Evolutionary conservation across 2,888 invertebrate genomes (phyloP).

Genomic region (Pogonocherus hispidulus): DNA sequence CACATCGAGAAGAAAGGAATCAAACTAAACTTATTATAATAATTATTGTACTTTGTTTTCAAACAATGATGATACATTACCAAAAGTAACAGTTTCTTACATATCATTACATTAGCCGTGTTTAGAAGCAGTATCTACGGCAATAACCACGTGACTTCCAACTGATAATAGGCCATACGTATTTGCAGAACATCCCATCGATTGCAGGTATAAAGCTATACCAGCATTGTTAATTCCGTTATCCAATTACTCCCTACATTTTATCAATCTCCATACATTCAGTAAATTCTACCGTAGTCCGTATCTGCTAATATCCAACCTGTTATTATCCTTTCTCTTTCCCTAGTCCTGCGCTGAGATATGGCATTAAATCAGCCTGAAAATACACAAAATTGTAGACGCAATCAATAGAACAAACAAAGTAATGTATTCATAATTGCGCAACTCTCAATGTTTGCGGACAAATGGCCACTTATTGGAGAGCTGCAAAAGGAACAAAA

Average conservation of each 20-base stretch:
- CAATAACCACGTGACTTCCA: not conserved
- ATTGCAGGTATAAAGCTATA: no score
- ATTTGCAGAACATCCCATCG: not conserved
- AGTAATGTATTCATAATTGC: constrained; percentile 42
- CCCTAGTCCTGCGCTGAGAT: constrained; percentile 42
- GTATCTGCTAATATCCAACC: constrained; percentile 48
- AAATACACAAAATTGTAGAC: constrained; percentile 46
- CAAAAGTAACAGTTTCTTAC: no score
- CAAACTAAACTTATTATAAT: no score
- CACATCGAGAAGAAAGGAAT: no score
- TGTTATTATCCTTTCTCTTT: constrained; percentile 48
- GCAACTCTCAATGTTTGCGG: constrained; percentile 39
- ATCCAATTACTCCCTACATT: constrained; percentile 42
- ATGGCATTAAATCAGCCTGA: constrained; percentile 48
- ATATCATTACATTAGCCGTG: no score
- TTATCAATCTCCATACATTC: constrained; percentile 45
- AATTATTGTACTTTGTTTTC: no score
- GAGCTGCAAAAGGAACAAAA: constrained; percentile 33
- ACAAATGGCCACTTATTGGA: constrained; percentile 36
- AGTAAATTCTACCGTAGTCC: constrained; percentile 42
- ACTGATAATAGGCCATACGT: not conserved
- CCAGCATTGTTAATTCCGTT: constrained; percentile 10
- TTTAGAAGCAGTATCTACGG: no score
- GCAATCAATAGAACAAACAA: constrained; percentile 48
- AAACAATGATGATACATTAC: no score